These are phyloP conservation scores for Sinosuthora webbiana DNA, from an alignment of 2,113 vertebrate species.

Conservation along the genomic window DNA sequence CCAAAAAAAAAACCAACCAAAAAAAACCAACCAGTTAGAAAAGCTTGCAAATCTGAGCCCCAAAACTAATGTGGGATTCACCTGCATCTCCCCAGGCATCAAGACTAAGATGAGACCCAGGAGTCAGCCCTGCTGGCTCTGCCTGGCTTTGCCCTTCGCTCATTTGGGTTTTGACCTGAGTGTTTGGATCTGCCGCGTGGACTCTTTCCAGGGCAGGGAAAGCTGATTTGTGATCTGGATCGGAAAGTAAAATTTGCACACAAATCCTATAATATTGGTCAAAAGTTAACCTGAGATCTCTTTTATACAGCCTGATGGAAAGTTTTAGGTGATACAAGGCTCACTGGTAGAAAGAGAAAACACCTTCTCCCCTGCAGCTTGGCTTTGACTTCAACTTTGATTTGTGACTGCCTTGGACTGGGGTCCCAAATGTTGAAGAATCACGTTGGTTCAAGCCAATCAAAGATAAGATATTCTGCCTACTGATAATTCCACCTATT, in stretches of 20 bases:
- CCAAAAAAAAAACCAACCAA: accelerated
- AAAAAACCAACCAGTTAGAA: neutral
- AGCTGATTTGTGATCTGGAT: no score
- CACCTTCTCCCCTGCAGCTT: neutral
- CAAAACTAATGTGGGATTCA: neutral
- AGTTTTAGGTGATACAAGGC: neutral
- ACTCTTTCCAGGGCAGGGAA: neutral
- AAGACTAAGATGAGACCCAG: neutral
- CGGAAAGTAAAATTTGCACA: neutral
- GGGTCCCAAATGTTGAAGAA: neutral
- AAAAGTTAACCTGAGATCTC: neutral
- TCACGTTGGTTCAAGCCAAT: neutral
- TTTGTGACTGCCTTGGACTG: neutral
- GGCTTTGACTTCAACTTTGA: neutral
- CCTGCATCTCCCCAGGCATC: neutral
- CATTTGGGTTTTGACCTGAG: neutral
- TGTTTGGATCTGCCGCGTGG: neutral
- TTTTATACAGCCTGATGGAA: neutral
- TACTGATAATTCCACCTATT: neutral
- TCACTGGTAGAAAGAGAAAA: neutral
- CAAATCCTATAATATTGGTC: neutral
- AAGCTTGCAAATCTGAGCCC: neutral
- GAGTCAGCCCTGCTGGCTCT: neutral
- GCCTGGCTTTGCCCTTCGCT: neutral
- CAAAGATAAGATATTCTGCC: neutral